Evolutionary conservation across 1,140 invertebrate genomes (phyloP).

Genomic region (Nymphalis io): DNA sequence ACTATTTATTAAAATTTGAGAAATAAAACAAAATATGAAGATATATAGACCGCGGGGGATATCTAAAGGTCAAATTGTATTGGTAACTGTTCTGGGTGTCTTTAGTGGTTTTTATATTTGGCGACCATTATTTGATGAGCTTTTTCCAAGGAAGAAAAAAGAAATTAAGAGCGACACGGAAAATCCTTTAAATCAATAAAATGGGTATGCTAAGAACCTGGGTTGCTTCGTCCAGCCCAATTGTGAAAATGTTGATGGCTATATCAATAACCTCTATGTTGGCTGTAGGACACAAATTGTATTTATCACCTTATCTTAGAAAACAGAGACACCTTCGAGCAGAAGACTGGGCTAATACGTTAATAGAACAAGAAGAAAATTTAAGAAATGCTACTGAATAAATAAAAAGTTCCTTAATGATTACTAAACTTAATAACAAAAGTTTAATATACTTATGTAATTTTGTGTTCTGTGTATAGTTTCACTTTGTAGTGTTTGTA

Average conservation of each 20-base stretch:
- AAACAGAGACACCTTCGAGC: conserved; percentile 47
- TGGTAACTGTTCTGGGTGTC: conserved; percentile 71
- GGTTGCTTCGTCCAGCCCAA: conserved; percentile 51
- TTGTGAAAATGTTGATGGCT: conserved; percentile 64
- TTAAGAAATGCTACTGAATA: conserved; percentile 17
- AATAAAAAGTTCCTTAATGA: not conserved
- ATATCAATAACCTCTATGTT: conserved; percentile 56
- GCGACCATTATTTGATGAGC: conserved; percentile 70
- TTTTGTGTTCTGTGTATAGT: not conserved
- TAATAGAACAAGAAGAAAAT: conserved; percentile 65
- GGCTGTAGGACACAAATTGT: conserved; percentile 47
- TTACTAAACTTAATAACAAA: not conserved
- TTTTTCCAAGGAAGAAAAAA: conserved; percentile 46
- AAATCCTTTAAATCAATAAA: conserved; percentile 37
- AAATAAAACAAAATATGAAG: conserved; percentile 43
- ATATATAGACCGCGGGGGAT: conserved; percentile 65
- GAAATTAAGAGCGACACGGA: conserved; percentile 28
- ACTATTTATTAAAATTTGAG: not conserved
- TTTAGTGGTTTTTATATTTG: conserved; percentile 77
- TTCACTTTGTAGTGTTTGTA: not conserved
- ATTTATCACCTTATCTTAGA: conserved; percentile 54
- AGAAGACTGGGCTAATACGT: conserved; percentile 65
- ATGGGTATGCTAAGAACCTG: conserved; percentile 47
- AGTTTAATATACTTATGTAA: conserved; percentile 2
- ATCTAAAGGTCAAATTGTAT: conserved; percentile 65